phyloP scores from a whole-genome alignment of 2,113 vertebrate species.

The Sula dactylatra region DNA sequence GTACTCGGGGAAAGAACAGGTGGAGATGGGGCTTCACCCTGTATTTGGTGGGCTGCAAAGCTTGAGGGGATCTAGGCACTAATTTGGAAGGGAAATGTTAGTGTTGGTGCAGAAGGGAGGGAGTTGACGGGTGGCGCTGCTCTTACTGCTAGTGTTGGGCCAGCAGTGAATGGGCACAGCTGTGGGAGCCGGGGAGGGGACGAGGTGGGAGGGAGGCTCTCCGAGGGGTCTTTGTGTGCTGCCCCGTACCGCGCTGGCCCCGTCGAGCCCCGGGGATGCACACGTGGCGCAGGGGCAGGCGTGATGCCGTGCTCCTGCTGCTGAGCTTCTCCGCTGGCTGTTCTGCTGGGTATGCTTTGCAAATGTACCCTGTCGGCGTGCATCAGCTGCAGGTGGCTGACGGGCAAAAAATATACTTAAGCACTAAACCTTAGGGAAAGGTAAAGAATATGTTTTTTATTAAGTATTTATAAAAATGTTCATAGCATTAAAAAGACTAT shows the following conservation, averaged over 20 bases:
- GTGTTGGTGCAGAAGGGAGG: background rate
- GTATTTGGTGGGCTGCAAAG: background rate
- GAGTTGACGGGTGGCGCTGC: background rate
- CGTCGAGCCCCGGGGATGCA: background rate
- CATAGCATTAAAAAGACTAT: background rate
- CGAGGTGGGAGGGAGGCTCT: background rate
- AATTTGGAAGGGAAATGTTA: background rate
- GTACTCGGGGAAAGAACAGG: background rate
- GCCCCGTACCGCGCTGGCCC: background rate
- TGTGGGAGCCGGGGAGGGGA: background rate
- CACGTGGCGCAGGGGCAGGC: rapidly evolving
- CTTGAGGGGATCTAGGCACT: background rate
- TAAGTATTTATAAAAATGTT: background rate
- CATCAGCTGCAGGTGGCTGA: background rate
- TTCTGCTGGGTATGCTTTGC: background rate
- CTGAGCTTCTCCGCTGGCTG: background rate
- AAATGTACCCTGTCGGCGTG: background rate
- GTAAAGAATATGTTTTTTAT: background rate
- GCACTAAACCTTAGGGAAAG: background rate
- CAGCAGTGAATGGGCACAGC: background rate
- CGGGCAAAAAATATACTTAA: no score
- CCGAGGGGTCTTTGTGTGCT: background rate
- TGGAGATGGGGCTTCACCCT: no score
- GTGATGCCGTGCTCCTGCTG: background rate
- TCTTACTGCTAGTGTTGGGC: background rate